Evolutionary conservation across 2,797 vertebrate genomes (phyloP), one percentile per base, ranked within the genome.

Genomic region (Eulemur coronatus): DNA sequence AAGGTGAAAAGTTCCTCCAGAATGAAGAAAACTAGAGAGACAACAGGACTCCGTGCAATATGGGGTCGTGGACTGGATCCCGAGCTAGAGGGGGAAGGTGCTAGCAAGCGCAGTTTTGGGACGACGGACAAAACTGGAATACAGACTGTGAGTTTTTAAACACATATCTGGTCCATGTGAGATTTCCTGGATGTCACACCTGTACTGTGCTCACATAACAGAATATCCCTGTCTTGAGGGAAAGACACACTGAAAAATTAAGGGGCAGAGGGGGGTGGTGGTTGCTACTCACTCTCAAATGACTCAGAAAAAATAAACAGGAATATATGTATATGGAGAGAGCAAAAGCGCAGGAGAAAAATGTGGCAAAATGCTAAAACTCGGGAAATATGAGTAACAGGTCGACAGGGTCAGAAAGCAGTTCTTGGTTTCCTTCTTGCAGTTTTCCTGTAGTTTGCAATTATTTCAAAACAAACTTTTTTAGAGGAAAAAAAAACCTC

Each of bases 351-450:
- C 26, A 48, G 8, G 20, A n/a, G 13, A 41, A 59, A 50, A 38
- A 52, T 7, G 30, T 14, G n/a, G 57, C n/a, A 72, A 55, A 50
- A 72, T 2, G 10, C 30, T 35, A 69, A 46, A 75, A 52, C 8
- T 15, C 0, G 0, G 15, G 24, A 20, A 76, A 50, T 14, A 76
- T 3, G 28, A 57, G 11, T n/a, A 70, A 35, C 0, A 0, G 46
- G 75, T 15, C 9, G 15, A 33, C 28, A 33, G 33, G 50, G 69
- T 3, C 9, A 5, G 22, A 2, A 2, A 3, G 26, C 1, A 55
- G 20, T n/a, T n/a, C 41, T 41, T 10, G n/a, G 69, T n/a, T 30
- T 30, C 4, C 28, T 41, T 33, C 65, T 24, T 80, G 50, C 10
- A 79, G 41, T 8, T 38, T n/a, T 52, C 50, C 70, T 61, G 10